Evolutionary conservation across 2,888 invertebrate species (phyloP).

Genomic region (Cephus nigrinus): DNA sequence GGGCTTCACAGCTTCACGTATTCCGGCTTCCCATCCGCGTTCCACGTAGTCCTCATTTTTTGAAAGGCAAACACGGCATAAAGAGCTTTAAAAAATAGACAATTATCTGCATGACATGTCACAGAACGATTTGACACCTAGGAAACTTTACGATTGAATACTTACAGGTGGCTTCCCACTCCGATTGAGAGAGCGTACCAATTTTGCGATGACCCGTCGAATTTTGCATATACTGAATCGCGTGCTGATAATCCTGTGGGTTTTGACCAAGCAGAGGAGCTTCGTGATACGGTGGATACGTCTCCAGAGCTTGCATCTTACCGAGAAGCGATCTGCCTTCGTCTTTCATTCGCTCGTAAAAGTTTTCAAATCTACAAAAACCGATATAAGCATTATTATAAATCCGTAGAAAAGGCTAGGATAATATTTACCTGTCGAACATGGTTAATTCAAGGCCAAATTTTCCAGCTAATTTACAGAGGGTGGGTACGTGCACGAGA

Average conservation of each 20-base stretch:
- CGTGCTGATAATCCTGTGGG: slow-evolving; percentile 79
- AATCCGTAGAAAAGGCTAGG: neutral
- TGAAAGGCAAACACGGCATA: slow-evolving; percentile 87
- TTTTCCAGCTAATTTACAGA: slow-evolving; percentile 79
- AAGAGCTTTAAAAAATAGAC: slow-evolving; percentile 72
- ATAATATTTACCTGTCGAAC: slow-evolving; percentile 68
- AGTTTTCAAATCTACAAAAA: slow-evolving; percentile 76
- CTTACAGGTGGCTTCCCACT: slow-evolving; percentile 95
- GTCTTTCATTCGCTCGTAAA: slow-evolving; percentile 75
- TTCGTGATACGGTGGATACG: slow-evolving; percentile 76
- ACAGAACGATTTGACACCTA: neutral
- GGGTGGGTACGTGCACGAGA: slow-evolving; percentile 90
- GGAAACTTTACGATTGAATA: slow-evolving; percentile 41
- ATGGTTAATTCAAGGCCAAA: slow-evolving; percentile 78
- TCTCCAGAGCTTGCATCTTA: slow-evolving; percentile 85
- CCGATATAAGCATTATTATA: neutral
- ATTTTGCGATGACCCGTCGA: slow-evolving; percentile 63
- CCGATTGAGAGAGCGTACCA: slow-evolving; percentile 87
- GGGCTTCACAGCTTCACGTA: slow-evolving; percentile 52
- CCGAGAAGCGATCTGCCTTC: slow-evolving; percentile 74
- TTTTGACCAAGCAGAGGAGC: slow-evolving; percentile 71
- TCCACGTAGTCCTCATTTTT: slow-evolving; percentile 78
- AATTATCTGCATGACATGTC: too few relatives aligned
- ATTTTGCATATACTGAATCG: slow-evolving; percentile 70
- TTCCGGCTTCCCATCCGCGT: slow-evolving; percentile 73